phyloP scores from a whole-genome alignment of 2,797 vertebrate species.

The Oryzias dopingdopingensis region DNA sequence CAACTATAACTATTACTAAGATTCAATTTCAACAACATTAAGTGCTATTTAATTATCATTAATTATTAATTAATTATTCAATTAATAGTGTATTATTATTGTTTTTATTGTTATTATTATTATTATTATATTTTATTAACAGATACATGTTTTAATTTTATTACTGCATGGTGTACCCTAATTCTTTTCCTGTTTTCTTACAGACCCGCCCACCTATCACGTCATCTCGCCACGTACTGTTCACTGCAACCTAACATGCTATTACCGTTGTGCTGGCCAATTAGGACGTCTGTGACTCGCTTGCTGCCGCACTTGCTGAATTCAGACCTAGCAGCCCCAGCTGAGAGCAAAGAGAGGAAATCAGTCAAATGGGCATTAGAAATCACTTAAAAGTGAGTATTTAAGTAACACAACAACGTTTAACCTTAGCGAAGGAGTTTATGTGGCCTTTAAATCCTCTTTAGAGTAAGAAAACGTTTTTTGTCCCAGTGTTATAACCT shows the following conservation, averaged over 20 bases:
- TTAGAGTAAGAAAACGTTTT: neutral
- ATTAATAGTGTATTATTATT: too few relatives aligned
- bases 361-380: conserved; percentile 25
- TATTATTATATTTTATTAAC: too few relatives aligned
- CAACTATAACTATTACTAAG: too few relatives aligned
- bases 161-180: too few relatives aligned
- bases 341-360: conserved; percentile 31
- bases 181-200: too few relatives aligned
- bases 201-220: conserved; percentile 39
- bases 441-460: too few relatives aligned
- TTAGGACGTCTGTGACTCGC: neutral
- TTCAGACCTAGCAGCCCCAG: conserved; percentile 27
- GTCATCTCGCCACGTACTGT: conserved; percentile 70
- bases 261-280: conserved; percentile 33
- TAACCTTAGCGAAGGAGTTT: neutral
- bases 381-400: conserved; percentile 57
- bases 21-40: too few relatives aligned
- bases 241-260: conserved; percentile 63
- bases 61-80: too few relatives aligned
- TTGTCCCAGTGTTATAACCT: neutral
- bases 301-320: conserved; percentile 8
- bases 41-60: too few relatives aligned
- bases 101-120: too few relatives aligned
- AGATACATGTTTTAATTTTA: too few relatives aligned
- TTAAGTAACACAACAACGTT: neutral